Evolutionary conservation across 2,888 invertebrate species (phyloP), one percentile per base, ranked within the genome.

Genomic region (Erynnis tages): DNA sequence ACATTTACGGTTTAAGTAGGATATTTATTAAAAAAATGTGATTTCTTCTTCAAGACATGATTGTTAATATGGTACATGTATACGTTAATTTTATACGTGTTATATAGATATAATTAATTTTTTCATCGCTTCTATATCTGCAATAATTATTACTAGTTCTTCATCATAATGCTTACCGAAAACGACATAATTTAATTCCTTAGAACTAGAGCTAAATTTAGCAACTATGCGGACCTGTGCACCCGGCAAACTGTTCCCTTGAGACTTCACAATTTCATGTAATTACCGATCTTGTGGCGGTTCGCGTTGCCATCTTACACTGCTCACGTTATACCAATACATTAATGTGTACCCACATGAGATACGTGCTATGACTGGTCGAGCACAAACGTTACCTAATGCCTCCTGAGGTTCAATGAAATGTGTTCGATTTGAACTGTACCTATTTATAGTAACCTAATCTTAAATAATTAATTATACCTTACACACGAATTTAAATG

Each of bases 231-330:
- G 65, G 63, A 71, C 68, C 65, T 71, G 69, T 62, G 43, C 43
- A 66, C 61, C 10, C 4, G 63, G 61, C 58, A 21, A 49, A 54
- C 56, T 19, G 16, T n/a, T 76, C 77, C 68, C 73, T 44, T 54
- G 75, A 63, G 80, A 79, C 78, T 76, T 80, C 73, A 80, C 76
- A 74, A 74, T 82, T 79, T 81, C 75, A 79, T 75, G 76, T 80
- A 83, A 84, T 84, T 85, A 82, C 73, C 79, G 75, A 71, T 58
- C 61, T 56, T 47, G 46, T 45, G 35, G 54, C 61, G 53, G 54
- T 53, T 61, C 65, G 66, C 65, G 59, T 59, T 65, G 63, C 64
- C 63, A 63, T 63, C 66, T 65, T 67, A 67, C 69, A 67, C 65
- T 54, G 54, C 48, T 32, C 38, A 40, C 48, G 38, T 40, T 38